A percentile compares a stretch with the other conserved stretches of the same genome.
Conservation (phyloP, 1,140 invertebrate genomes). For the Hylyphantes graminicola region DNA sequence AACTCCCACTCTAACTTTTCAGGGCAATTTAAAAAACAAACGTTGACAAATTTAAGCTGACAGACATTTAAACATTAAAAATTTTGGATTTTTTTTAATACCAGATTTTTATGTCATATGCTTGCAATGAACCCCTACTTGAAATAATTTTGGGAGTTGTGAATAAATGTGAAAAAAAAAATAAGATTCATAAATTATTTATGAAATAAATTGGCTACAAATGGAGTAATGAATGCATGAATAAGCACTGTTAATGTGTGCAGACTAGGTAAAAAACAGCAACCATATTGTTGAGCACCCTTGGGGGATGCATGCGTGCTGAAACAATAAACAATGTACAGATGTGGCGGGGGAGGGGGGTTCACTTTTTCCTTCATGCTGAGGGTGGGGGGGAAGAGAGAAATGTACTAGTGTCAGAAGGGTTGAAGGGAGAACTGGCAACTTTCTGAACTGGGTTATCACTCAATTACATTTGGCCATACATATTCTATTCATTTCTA, state of each 20-base stretch:
- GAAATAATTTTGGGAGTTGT: too few relatives aligned
- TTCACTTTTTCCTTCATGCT: conserved; percentile 52
- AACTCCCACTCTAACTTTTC: too few relatives aligned
- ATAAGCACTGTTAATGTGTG: conserved; percentile 1
- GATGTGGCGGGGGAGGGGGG: conserved; percentile 17
- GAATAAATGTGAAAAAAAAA: too few relatives aligned
- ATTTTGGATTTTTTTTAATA: too few relatives aligned
- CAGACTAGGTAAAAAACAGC: conserved; percentile 55
- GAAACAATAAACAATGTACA: conserved; percentile 50
- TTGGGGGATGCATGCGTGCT: conserved; percentile 55
- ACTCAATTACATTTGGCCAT: conserved; percentile 50
- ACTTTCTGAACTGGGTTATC: conserved; percentile 38
- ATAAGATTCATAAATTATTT: too few relatives aligned
- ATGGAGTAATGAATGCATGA: too few relatives aligned
- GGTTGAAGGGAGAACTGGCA: conserved; percentile 48
- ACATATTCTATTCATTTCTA: not conserved
- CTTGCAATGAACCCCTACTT: too few relatives aligned
- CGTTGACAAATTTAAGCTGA: too few relatives aligned
- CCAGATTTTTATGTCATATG: too few relatives aligned
- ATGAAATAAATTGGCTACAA: too few relatives aligned
- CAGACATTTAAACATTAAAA: too few relatives aligned
- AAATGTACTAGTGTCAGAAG: conserved; percentile 46
- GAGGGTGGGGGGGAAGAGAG: conserved; percentile 37
- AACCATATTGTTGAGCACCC: not conserved
- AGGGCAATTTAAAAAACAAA: too few relatives aligned